Conservation (phyloP, 2,797 vertebrate genomes). For the Adrianichthys oophorus region DNA sequence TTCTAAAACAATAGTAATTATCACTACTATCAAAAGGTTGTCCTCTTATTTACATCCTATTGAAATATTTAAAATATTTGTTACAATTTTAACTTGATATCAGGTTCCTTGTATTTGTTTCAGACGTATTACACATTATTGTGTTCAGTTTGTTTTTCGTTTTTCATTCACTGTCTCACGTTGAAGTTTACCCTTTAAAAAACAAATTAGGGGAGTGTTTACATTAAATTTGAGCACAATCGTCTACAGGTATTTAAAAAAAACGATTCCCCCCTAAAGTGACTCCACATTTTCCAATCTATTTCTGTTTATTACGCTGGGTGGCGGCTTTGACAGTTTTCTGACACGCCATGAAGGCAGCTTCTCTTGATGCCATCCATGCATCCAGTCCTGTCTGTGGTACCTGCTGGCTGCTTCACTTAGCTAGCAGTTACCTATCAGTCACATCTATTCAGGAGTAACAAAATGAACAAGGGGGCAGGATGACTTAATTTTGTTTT, state of each 20-base stretch:
- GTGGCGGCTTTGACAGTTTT: constrained; percentile 10
- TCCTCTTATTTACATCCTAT: not conserved
- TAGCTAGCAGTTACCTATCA: constrained; percentile 72
- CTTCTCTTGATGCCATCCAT: constrained; percentile 60
- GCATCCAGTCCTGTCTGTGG: constrained; percentile 67
- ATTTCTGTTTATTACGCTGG: not conserved
- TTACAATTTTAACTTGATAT: too few species aligned
- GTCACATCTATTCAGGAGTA: constrained; percentile 58
- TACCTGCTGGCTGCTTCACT: constrained; percentile 75
- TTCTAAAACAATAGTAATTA: constrained; percentile 13
- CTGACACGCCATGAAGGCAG: constrained; percentile 35
- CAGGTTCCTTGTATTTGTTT: not conserved
- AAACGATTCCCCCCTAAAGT: not conserved
- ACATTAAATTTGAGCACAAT: too few species aligned
- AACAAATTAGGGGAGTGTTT: too few species aligned
- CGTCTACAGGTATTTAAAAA: too few species aligned
- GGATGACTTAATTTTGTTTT: constrained; percentile 55
- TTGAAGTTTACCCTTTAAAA: too few species aligned
- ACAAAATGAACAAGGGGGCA: constrained; percentile 56
- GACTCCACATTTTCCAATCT: not conserved
- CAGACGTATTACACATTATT: too few species aligned
- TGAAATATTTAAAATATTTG: not conserved
- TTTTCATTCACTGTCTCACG: too few species aligned
- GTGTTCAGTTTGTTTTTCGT: too few species aligned
- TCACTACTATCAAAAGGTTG: fast-evolving